A percentile compares a stretch with the other conserved stretches of the same genome.
phyloP scores from a whole-genome alignment of 2,113 vertebrate species.

The Rynchops niger region DNA sequence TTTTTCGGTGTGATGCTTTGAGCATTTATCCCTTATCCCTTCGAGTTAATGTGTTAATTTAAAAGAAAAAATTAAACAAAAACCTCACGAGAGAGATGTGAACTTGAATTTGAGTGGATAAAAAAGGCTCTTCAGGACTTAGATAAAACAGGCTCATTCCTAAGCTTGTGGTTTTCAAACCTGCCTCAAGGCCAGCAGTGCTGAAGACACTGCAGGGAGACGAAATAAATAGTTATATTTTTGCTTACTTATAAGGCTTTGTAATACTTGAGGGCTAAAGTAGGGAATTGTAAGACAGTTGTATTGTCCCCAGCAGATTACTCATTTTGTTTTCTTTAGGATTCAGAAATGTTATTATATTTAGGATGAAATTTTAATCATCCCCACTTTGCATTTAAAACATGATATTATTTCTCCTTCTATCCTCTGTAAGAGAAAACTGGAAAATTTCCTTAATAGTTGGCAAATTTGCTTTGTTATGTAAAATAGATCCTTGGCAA shows the following conservation, averaged over 20 bases:
- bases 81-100: conserved; percentile 16
- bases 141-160: conserved; percentile 10
- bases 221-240: conserved; percentile 49
- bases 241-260: conserved; percentile 15
- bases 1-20: background rate
- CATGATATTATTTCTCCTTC: conserved; percentile 23
- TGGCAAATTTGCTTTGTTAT: conserved; percentile 50
- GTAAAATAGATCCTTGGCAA: background rate
- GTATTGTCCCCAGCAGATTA: background rate
- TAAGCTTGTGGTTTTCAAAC: conserved; percentile 33
- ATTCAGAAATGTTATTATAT: conserved; percentile 20
- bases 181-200: conserved; percentile 38
- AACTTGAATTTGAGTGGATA: conserved; percentile 54
- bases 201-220: background rate
- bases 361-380: background rate
- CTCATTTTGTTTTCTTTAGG: conserved; percentile 2
- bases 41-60: conserved; percentile 50
- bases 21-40: conserved; percentile 23
- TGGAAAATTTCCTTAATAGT: background rate
- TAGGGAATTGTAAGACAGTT: background rate
- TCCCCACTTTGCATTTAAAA: conserved; percentile 40
- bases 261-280: background rate
- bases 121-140: conserved; percentile 54
- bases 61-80: conserved; percentile 28
- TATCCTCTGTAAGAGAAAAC: background rate